Percentiles rank a stretch among this genome's conserved stretches.
phyloP scores from a whole-genome alignment of 2,113 vertebrate genomes.

The Leucopsar rothschildi region DNA sequence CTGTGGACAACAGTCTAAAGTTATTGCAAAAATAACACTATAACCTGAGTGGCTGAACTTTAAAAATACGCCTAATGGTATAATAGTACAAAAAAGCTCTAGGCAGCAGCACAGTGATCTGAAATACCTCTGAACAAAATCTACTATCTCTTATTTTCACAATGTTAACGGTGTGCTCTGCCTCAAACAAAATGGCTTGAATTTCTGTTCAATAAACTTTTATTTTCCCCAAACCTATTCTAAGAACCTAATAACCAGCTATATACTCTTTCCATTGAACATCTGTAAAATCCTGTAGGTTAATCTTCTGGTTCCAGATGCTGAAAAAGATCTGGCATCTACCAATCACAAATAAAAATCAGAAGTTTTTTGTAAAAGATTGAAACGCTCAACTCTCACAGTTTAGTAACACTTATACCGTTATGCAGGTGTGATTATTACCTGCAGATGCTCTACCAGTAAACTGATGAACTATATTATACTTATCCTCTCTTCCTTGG shows the following conservation, averaged over 20 bases:
- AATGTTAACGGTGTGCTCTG: not conserved
- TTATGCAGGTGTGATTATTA: not conserved
- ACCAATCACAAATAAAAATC: not conserved
- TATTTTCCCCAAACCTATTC: not conserved
- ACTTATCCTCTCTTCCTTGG: not conserved
- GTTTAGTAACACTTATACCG: not conserved
- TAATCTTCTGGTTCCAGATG: not conserved
- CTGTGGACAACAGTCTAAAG: constrained; percentile 64
- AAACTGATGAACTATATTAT: not conserved
- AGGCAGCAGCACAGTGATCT: not conserved
- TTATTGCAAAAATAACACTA: constrained; percentile 15
- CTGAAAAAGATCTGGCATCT: not conserved
- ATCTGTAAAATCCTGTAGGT: not conserved
- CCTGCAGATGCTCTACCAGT: not conserved
- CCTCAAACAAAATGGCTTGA: not conserved
- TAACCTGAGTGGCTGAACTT: not conserved
- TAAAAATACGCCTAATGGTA: not conserved
- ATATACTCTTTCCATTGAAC: not conserved
- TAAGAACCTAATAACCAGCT: not conserved
- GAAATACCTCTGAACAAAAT: not conserved
- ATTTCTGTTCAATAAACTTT: constrained; percentile 17
- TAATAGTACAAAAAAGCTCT: not conserved
- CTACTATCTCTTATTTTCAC: not conserved
- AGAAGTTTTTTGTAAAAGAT: not conserved
- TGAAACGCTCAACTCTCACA: not conserved